Percentiles rank a stretch among this genome's conserved stretches.
Conservation (phyloP, 2,888 invertebrate species). For the Ornithoptera alexandrae region DNA sequence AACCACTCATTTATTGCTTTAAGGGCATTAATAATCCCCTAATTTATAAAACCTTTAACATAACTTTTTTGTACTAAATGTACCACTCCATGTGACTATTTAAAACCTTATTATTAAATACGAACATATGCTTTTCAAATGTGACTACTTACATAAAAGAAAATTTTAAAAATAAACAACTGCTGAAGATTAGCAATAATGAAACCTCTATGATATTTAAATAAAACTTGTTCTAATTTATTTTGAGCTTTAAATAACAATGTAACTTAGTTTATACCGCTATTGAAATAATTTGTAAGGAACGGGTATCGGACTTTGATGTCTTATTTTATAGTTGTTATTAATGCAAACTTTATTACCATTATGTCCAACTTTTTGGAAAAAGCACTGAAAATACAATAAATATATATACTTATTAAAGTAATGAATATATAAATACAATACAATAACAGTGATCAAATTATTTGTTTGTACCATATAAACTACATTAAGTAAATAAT, state of each 20-base stretch:
- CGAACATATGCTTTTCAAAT: conserved; percentile 14
- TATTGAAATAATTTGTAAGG: not conserved
- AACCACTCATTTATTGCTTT: conserved; percentile 74
- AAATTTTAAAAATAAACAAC: conserved; percentile 20
- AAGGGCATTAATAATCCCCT: conserved; percentile 59
- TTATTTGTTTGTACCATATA: not conserved
- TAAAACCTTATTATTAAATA: conserved; percentile 25
- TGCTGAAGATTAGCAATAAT: conserved; percentile 8
- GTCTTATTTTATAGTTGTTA: not conserved
- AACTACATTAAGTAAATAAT: not conserved
- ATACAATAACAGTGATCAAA: not conserved
- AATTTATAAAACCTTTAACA: conserved; percentile 55
- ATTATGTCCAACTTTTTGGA: not conserved
- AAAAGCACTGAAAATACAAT: not conserved
- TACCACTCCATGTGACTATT: conserved; percentile 60
- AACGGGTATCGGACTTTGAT: not conserved
- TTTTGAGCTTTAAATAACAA: conserved; percentile 2
- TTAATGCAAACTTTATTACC: not conserved
- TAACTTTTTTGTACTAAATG: conserved; percentile 74
- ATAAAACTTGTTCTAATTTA: not conserved
- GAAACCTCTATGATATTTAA: conserved; percentile 1
- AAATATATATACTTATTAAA: not conserved
- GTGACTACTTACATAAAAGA: conserved; percentile 1
- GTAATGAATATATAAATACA: not conserved
- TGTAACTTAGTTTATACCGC: too few species aligned